phyloP scores from a whole-genome alignment of 2,113 vertebrate species.

The Colius striatus region DNA sequence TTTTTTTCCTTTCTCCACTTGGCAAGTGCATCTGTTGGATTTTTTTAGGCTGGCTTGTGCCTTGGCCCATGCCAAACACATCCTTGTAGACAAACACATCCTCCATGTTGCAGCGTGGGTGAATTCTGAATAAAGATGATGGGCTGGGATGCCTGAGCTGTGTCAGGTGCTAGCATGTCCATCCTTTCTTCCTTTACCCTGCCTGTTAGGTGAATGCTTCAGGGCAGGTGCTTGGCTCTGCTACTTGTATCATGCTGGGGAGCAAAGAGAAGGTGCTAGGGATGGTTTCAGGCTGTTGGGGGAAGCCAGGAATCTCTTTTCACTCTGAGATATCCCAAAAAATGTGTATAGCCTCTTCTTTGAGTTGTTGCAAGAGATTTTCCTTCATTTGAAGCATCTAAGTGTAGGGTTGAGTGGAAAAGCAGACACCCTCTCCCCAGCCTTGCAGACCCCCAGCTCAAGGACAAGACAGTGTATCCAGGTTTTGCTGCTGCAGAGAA shows the following conservation, averaged over 20 bases:
- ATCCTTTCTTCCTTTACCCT: not conserved
- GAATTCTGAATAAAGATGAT: not conserved
- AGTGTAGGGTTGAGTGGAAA: not conserved
- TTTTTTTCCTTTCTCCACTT: not conserved
- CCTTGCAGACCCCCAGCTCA: fast-evolving
- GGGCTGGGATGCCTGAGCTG: not conserved
- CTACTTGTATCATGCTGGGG: fast-evolving
- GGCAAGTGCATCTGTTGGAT: fast-evolving
- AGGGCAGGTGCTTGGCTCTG: not conserved
- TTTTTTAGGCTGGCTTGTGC: not conserved
- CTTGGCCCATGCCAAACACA: not conserved
- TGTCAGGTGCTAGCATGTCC: not conserved
- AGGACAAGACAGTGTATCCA: fast-evolving
- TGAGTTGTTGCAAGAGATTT: not conserved
- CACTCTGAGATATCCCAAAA: fast-evolving
- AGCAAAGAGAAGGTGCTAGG: not conserved
- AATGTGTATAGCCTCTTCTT: not conserved
- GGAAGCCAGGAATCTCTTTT: not conserved
- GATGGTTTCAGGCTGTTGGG: not conserved
- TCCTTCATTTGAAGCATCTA: not conserved
- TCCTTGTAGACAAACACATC: not conserved
- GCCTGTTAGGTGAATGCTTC: not conserved
- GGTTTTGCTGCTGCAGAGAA: fast-evolving
- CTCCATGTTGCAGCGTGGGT: fast-evolving
- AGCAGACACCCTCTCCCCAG: not conserved